phyloP scores from a whole-genome alignment of 2,888 invertebrate species.

The Bellardia pandia region DNA sequence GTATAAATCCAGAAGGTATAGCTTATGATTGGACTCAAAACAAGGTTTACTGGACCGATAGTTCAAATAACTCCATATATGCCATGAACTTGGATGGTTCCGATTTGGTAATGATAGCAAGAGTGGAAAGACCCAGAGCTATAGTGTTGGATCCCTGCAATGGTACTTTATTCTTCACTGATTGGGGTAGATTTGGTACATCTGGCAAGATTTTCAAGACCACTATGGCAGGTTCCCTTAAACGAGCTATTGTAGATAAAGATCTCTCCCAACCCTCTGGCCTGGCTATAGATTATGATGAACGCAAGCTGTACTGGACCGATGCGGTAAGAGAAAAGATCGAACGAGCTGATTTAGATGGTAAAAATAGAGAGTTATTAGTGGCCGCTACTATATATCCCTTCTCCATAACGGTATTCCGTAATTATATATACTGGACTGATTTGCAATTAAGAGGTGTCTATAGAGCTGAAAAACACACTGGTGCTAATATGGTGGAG shows the following conservation, averaged over 20 bases:
- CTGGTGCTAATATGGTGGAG: constrained; percentile 96
- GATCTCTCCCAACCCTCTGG: constrained; percentile 98
- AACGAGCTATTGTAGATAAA: constrained; percentile 93
- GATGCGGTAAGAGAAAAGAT: constrained; percentile 98
- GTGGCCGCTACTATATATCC: constrained; percentile 97
- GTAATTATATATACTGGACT: constrained; percentile 98
- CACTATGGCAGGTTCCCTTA: constrained; percentile 97
- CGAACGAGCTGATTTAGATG: constrained; percentile 95
- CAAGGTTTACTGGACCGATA: constrained; percentile 99
- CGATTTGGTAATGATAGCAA: constrained; percentile 94
- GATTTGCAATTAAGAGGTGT: constrained; percentile 96
- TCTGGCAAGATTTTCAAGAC: constrained; percentile 97
- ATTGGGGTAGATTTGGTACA: constrained; percentile 97
- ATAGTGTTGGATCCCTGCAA: constrained; percentile 98
- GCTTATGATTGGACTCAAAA: constrained; percentile 99
- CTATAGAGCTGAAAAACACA: constrained; percentile 98
- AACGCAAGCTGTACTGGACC: constrained; percentile 97
- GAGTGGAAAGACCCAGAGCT: constrained; percentile 96
- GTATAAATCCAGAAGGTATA: constrained; percentile 96
- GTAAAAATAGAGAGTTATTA: constrained; percentile 92
- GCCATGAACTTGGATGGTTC: constrained; percentile 96
- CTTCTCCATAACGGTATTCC: constrained; percentile 95
- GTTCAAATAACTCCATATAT: constrained; percentile 96
- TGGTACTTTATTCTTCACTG: constrained; percentile 97
- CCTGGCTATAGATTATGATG: constrained; percentile 97